These are phyloP conservation scores for Rhabdornis inornatus DNA, from an alignment of 2,113 vertebrate genomes.

Conservation along the genomic window DNA sequence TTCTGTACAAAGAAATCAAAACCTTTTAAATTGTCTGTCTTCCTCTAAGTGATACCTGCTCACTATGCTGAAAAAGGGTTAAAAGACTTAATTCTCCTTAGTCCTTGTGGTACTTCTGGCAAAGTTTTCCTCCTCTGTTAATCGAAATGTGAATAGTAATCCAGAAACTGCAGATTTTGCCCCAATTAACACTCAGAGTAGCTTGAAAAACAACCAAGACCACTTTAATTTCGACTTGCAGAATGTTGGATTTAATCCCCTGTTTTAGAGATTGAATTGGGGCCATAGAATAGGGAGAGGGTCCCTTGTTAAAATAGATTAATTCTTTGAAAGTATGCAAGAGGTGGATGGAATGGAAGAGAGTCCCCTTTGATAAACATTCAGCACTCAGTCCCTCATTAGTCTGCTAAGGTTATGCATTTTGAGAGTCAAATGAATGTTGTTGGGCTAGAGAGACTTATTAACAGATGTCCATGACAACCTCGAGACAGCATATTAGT, in stretches of 20 bases:
- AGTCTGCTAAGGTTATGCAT: conserved; percentile 22
- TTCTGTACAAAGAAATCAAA: background rate
- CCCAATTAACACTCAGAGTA: conserved; percentile 42
- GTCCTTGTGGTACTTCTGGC: background rate
- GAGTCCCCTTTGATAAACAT: conserved; percentile 56
- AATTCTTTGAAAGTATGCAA: conserved; percentile 56
- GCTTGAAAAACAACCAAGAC: conserved; percentile 42
- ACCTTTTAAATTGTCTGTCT: background rate
- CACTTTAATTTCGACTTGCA: conserved; percentile 44
- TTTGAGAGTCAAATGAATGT: conserved; percentile 45
- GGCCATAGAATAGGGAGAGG: conserved; percentile 38
- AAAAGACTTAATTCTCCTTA: conserved; percentile 7
- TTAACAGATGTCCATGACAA: conserved; percentile 35
- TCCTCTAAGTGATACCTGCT: background rate
- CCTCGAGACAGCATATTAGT: background rate
- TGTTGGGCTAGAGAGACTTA: conserved; percentile 25
- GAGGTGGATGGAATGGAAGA: conserved; percentile 42
- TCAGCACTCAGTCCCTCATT: conserved; percentile 53
- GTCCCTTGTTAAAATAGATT: conserved; percentile 63
- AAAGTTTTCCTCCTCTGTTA: conserved; percentile 30
- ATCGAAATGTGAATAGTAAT: conserved; percentile 31
- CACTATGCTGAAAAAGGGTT: background rate
- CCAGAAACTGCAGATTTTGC: conserved; percentile 47
- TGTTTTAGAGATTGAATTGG: conserved; percentile 52
- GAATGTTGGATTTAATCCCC: conserved; percentile 60